These are phyloP conservation scores for Ostrea denselamellosa DNA, from an alignment of 1,140 invertebrate species.

Conservation along the genomic window DNA sequence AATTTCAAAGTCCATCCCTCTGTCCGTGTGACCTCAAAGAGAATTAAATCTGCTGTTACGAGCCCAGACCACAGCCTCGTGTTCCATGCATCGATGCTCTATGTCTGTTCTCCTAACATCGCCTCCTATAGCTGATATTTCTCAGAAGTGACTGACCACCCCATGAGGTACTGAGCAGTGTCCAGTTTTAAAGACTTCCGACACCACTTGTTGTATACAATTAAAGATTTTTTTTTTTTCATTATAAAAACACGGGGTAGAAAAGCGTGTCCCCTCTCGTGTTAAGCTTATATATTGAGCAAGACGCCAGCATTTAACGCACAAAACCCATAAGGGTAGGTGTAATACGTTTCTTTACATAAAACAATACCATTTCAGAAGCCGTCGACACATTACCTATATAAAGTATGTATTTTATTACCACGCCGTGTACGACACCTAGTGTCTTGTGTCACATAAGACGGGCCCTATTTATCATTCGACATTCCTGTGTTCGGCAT, in stretches of 20 bases:
- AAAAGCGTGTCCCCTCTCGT: too few relatives aligned
- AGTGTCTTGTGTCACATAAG: neutral
- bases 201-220: too few relatives aligned
- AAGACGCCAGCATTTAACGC: neutral
- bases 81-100: too few relatives aligned
- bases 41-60: neutral
- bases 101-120: too few relatives aligned
- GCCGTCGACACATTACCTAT: neutral
- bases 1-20: conserved; percentile 7
- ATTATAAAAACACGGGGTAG: too few relatives aligned
- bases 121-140: too few relatives aligned
- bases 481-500: neutral
- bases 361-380: neutral
- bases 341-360: neutral
- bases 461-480: conserved; percentile 27
- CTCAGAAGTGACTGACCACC: neutral
- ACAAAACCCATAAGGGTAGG: neutral
- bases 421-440: neutral
- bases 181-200: too few relatives aligned
- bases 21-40: neutral
- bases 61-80: too few relatives aligned
- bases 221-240: too few relatives aligned
- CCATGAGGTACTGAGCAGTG: too few relatives aligned
- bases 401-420: neutral
- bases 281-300: neutral